Evolutionary conservation across 92 coral and sea anemone species (phyloP).

Genomic region (Phymanthus crucifer): DNA sequence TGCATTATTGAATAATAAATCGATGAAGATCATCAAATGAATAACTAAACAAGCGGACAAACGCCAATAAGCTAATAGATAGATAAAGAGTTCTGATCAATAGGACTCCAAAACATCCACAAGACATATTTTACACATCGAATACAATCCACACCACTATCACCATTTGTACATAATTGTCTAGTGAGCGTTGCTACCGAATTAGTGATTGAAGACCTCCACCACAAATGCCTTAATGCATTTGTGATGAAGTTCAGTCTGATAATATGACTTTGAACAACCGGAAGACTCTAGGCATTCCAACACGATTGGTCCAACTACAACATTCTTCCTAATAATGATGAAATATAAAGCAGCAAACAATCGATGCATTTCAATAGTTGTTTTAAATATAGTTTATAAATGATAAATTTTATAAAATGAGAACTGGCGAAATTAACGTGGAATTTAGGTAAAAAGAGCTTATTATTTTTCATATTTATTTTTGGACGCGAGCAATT

Average conservation of each 20-base stretch:
- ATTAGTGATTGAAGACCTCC: background rate
- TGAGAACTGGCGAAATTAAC: background rate
- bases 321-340: background rate
- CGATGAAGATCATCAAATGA: background rate
- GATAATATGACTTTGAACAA: background rate
- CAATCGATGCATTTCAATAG: background rate
- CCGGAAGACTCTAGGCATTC: background rate
- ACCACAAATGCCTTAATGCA: background rate
- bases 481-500: too few relatives aligned
- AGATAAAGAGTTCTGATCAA: background rate
- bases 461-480: background rate
- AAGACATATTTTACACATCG: too few relatives aligned
- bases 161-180: too few relatives aligned
- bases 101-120: background rate
- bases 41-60: background rate
- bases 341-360: background rate
- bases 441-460: background rate
- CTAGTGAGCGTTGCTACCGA: too few relatives aligned
- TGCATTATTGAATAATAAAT: background rate
- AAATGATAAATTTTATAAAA: background rate
- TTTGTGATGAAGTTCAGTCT: background rate
- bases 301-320: background rate
- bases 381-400: background rate
- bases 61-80: background rate
- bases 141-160: too few relatives aligned